Base-by-base conservation (phyloP, 2,113 vertebrate genomes). In the Erpornis zantholeuca region DNA sequence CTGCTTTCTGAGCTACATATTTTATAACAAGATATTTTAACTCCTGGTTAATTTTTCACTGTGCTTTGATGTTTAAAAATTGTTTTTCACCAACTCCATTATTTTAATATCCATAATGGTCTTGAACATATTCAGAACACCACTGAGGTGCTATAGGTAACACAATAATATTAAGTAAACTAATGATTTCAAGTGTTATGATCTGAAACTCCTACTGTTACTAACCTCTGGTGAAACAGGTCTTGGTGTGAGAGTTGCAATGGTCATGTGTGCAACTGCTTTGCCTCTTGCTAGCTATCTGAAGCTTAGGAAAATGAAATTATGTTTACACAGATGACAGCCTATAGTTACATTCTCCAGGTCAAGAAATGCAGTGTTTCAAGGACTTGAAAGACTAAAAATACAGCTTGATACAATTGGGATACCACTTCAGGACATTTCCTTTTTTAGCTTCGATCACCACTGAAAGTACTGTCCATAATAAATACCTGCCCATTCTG, bases 191-290 rank as follows among this genome's bases (percentile, higher is more conserved):
- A 69, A 42, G 16, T 13, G 3, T 27, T 72, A 23, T 76, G 42
- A 40, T 72, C 38, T 57, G 25, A 52, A 23, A 13, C 23, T 50
- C 18, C 61, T 89, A 31, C 11, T 53, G 52, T 45, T 29, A 69
- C 24, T 79, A n/a, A 65, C 36, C 60, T 77, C 63, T 69, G 25
- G 76, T 65, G 56, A 78, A 92, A 64, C 7, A 71, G 29, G 12
- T 69, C 45, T 91, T 85, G 29, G 21, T 91, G 28, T 54, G 27
- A 31, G 47, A 47, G 28, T 27, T 13, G 28, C 27, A 88, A 68
- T 10, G 25, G 36, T 29, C 2, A 0, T 40, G 27, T 65, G 29
- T 4, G 2, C 31, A 72, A 88, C 4, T 1, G 1, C 54, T 82
- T 80, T 82, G 36, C 23, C 25, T 57, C 86, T 82, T 78, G 33